Percentiles rank a stretch among this genome's conserved stretches.
phyloP scores from a whole-genome alignment of 1,140 invertebrate species.

The Hyposmocoma kahamanoa region DNA sequence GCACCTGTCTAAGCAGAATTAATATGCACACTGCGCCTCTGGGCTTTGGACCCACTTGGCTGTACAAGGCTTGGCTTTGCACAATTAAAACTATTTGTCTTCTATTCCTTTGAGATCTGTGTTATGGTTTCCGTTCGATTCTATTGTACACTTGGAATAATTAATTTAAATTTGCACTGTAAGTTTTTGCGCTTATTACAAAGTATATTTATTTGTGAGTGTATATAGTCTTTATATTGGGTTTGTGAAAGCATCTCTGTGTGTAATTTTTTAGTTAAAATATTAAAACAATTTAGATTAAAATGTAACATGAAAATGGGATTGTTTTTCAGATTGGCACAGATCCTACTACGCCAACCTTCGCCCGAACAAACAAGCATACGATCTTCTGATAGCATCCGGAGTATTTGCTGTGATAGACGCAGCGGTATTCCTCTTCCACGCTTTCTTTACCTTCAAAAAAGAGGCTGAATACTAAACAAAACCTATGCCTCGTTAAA shows the following conservation, averaged over 20 bases:
- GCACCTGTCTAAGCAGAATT: constrained; percentile 2
- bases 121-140: constrained; percentile 24
- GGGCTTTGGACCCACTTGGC: constrained; percentile 11
- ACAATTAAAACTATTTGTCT: constrained; percentile 17
- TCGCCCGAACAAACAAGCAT: constrained; percentile 58
- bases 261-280: too few relatives aligned
- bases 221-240: too few relatives aligned
- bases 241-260: too few relatives aligned
- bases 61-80: constrained; percentile 15
- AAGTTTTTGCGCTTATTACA: not conserved
- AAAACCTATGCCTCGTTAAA: constrained; percentile 1
- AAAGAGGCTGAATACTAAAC: constrained; percentile 57
- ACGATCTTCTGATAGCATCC: constrained; percentile 61
- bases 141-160: not conserved
- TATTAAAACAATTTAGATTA: constrained; percentile 8
- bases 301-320: constrained; percentile 7
- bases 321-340: constrained; percentile 51
- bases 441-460: constrained; percentile 58
- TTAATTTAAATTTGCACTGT: not conserved
- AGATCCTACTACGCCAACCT: constrained; percentile 59
- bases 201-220: too few relatives aligned
- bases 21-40: constrained; percentile 16
- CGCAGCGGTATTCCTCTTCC: constrained; percentile 52
- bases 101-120: constrained; percentile 24
- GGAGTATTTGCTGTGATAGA: constrained; percentile 57